Evolutionary conservation across 2,797 vertebrate genomes (phyloP).

Genomic region (Eulemur coronatus): DNA sequence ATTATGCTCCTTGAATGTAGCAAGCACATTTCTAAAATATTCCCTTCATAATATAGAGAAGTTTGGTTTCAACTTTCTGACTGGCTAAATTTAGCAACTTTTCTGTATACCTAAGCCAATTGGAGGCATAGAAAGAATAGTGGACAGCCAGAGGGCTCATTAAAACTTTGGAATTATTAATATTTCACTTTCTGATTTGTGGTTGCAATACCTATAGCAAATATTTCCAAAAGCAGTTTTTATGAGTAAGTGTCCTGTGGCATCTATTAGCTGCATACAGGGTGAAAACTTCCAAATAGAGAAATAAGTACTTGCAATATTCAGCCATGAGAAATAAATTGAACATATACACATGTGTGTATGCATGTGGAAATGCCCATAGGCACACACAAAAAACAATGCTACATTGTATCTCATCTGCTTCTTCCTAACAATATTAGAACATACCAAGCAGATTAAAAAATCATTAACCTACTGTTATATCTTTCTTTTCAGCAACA

Average conservation of each 20-base stretch:
- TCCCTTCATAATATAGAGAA: neutral
- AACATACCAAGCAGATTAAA: constrained; percentile 19
- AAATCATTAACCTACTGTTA: constrained; percentile 1
- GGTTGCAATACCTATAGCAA: neutral
- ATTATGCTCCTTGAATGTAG: neutral
- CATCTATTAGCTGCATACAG: neutral
- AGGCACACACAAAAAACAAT: neutral
- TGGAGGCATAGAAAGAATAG: neutral
- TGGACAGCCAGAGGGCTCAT: neutral
- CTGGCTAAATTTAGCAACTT: constrained; percentile 2
- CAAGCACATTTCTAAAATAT: neutral
- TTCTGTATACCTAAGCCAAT: neutral
- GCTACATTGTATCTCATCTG: neutral
- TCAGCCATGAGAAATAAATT: neutral
- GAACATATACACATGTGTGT: neutral
- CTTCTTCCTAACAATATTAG: neutral
- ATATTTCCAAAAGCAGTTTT: neutral
- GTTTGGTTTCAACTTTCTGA: neutral
- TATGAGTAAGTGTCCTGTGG: neutral
- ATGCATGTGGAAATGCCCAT: neutral
- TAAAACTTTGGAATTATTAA: constrained; percentile 40
- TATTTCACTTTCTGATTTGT: constrained; percentile 11
- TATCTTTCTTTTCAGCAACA: constrained; percentile 37
- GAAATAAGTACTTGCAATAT: neutral
- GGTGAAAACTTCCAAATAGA: neutral